These are phyloP conservation scores for Phainopepla nitens DNA, from an alignment of 2,113 vertebrate genomes.

Conservation along the genomic window DNA sequence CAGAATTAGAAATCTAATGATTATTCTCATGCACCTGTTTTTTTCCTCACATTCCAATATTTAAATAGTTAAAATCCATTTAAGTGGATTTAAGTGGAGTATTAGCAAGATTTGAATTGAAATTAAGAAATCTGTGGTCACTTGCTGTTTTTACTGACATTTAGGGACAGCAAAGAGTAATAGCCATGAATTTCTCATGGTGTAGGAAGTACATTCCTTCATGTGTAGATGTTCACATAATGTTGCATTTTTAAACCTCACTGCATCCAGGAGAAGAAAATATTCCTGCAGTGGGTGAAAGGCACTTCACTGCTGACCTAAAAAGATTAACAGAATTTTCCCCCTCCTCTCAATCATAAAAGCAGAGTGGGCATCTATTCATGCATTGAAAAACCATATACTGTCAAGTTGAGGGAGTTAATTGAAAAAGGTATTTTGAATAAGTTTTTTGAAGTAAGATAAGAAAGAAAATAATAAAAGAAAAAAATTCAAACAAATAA, in stretches of 20 bases:
- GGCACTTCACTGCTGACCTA: not conserved
- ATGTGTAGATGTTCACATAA: not conserved
- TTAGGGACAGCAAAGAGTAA: not conserved
- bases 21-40: not conserved
- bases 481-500: not conserved
- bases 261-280: not conserved
- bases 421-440: not conserved
- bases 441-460: not conserved
- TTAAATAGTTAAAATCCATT: not conserved
- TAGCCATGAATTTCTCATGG: not conserved
- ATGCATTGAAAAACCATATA: not conserved
- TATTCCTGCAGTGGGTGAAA: not conserved
- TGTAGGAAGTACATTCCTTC: not conserved
- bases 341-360: not conserved
- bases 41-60: not conserved
- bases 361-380: not conserved
- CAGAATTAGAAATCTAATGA: not conserved
- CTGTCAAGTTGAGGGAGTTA: not conserved
- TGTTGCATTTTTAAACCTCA: not conserved
- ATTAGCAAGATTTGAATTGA: not conserved
- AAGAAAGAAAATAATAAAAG: not conserved
- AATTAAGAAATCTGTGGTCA: not conserved
- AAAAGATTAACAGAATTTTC: not conserved
- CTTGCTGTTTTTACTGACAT: not conserved
- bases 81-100: not conserved